Evolutionary conservation across 2,888 invertebrate genomes (phyloP).

Genomic region (Brenthis daphne): DNA sequence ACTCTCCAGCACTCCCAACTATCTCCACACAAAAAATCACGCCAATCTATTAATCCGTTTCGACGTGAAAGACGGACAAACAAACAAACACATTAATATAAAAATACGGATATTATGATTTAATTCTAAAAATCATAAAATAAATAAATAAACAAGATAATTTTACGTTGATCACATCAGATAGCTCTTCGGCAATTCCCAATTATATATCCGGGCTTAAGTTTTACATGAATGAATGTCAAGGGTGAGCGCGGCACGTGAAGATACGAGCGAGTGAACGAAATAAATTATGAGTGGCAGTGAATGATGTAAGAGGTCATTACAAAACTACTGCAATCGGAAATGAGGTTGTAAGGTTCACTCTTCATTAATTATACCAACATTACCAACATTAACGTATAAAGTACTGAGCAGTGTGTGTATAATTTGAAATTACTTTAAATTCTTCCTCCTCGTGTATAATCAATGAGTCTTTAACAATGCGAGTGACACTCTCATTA

Average conservation of each 20-base stretch:
- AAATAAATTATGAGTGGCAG: constrained; percentile 33
- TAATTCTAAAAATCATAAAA: too few relatives aligned
- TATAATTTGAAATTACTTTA: not conserved
- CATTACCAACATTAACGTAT: not conserved
- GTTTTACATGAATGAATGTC: constrained; percentile 37
- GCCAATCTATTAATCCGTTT: too few relatives aligned
- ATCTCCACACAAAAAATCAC: too few relatives aligned
- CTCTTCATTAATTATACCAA: constrained; percentile 16
- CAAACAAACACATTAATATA: too few relatives aligned
- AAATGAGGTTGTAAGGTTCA: constrained; percentile 25
- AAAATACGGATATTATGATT: too few relatives aligned
- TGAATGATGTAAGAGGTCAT: constrained; percentile 32
- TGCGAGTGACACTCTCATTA: too few relatives aligned
- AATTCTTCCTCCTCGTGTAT: not conserved
- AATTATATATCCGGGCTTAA: constrained; percentile 24
- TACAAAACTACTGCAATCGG: constrained; percentile 29
- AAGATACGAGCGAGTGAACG: constrained; percentile 26
- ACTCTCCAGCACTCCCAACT: too few relatives aligned
- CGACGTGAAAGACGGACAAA: too few relatives aligned
- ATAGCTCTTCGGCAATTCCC: constrained; percentile 14
- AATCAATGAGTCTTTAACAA: not conserved
- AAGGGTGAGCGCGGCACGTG: constrained; percentile 36
- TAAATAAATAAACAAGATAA: not conserved
- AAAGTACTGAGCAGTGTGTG: not conserved
- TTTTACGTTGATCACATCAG: constrained; percentile 11